Evolutionary conservation across 2,797 vertebrate genomes (phyloP).

Genomic region (Paedocypris micromegethes): DNA sequence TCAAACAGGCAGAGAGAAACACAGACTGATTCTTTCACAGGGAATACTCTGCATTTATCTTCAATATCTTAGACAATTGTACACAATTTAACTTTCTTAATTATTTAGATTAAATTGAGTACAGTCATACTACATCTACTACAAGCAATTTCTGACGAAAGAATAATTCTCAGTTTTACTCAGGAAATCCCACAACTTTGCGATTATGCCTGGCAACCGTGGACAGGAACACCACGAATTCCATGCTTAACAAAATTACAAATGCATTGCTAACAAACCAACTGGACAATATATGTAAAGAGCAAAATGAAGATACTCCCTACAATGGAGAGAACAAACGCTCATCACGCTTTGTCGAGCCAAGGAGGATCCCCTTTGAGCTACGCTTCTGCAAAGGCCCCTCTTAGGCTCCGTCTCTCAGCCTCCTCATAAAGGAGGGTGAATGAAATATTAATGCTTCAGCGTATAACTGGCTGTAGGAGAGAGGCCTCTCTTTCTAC

Average conservation of each 20-base stretch:
- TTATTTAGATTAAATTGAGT: no score
- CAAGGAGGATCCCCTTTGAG: conserved; percentile 30
- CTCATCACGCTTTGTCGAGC: conserved; percentile 36
- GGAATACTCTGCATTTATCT: conserved; percentile 15
- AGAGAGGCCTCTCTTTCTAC: conserved; percentile 42
- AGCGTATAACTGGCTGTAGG: conserved; percentile 47
- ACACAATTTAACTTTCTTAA: conserved; percentile 1
- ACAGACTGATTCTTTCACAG: conserved; percentile 8
- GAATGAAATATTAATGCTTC: conserved; percentile 61
- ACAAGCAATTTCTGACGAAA: no score
- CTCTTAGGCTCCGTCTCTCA: conserved; percentile 26
- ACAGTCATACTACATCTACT: no score
- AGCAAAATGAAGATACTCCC: not conserved
- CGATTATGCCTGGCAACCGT: no score
- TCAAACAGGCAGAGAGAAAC: conserved; percentile 4
- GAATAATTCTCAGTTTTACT: no score
- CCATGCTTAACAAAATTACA: no score
- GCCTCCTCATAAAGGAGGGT: conserved; percentile 44
- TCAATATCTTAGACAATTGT: not conserved
- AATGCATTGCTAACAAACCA: no score
- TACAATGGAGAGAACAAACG: conserved; percentile 7
- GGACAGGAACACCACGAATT: no score
- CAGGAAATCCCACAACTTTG: no score
- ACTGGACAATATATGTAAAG: not conserved
- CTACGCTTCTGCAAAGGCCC: conserved; percentile 28